phyloP scores from a whole-genome alignment of 2,888 invertebrate species.

The Dyspetes luteomarginatus region DNA sequence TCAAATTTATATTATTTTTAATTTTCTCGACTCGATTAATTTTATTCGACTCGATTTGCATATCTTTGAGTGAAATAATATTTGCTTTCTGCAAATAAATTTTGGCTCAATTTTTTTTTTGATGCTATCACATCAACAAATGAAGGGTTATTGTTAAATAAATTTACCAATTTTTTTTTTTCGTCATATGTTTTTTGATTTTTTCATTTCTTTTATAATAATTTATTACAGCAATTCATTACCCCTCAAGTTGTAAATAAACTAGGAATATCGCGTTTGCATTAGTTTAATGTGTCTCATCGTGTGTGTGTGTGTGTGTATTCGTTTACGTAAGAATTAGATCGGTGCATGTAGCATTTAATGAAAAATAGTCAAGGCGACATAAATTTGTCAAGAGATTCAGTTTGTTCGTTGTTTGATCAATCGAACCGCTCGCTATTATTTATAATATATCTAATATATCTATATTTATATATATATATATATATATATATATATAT shows the following conservation, averaged over 20 bases:
- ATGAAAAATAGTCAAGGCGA: background rate
- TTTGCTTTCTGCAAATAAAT: no score
- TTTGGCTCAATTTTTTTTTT: no score
- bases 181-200: background rate
- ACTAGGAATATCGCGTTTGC: slow-evolving; percentile 69
- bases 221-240: slow-evolving; percentile 79
- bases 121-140: no score
- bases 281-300: background rate
- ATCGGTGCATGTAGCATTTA: background rate
- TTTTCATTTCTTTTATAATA: slow-evolving; percentile 72
- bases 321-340: background rate
- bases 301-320: background rate
- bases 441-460: slow-evolving; percentile 33
- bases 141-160: no score
- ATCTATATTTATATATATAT: slow-evolving; percentile 16
- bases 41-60: no score
- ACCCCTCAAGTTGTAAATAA: slow-evolving; percentile 77
- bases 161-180: slow-evolving; percentile 5
- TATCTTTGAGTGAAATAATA: no score
- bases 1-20: no score
- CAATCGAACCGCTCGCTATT: slow-evolving; percentile 60
- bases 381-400: background rate
- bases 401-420: slow-evolving; percentile 57
- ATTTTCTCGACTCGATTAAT: no score
- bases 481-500: slow-evolving; percentile 24